Evolutionary conservation across 1,140 invertebrate genomes (phyloP).

Genomic region (Sycophaga agraensis): DNA sequence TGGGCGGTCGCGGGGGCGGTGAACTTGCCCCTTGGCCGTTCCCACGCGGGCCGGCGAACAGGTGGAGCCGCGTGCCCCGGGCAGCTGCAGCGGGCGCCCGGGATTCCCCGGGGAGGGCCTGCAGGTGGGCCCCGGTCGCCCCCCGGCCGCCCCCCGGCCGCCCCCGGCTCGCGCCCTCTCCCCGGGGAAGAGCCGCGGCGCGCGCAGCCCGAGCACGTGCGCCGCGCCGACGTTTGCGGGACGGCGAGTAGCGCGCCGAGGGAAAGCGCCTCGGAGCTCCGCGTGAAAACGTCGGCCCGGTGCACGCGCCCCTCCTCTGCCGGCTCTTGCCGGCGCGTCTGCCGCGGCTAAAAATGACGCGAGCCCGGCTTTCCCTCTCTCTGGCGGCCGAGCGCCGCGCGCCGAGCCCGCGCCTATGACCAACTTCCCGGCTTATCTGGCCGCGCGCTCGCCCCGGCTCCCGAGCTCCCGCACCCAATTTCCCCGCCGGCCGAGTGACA

Average conservation of each 20-base stretch:
- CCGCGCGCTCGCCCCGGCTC: no score
- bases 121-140: no score
- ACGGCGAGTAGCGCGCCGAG: slow-evolving; percentile 18
- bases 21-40: neutral
- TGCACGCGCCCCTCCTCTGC: neutral
- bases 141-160: neutral
- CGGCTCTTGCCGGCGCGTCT: neutral
- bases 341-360: slow-evolving; percentile 47
- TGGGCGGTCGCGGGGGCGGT: neutral
- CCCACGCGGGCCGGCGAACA: neutral
- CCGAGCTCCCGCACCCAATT: no score
- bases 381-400: no score
- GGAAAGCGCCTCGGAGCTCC: slow-evolving; percentile 29
- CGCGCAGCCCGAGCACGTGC: neutral
- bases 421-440: no score
- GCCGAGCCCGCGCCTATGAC: no score
- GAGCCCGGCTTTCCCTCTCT: no score
- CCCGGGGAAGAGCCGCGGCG: neutral
- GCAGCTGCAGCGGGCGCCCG: neutral
- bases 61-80: neutral
- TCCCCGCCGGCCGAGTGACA: no score
- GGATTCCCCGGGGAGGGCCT: no score
- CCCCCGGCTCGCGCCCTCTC: neutral
- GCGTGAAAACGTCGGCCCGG: slow-evolving; percentile 21
- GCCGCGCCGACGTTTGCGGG: slow-evolving; percentile 24